These are phyloP conservation scores for Dromaius novaehollandiae DNA, from an alignment of 2,113 vertebrate genomes.

Conservation along the genomic window DNA sequence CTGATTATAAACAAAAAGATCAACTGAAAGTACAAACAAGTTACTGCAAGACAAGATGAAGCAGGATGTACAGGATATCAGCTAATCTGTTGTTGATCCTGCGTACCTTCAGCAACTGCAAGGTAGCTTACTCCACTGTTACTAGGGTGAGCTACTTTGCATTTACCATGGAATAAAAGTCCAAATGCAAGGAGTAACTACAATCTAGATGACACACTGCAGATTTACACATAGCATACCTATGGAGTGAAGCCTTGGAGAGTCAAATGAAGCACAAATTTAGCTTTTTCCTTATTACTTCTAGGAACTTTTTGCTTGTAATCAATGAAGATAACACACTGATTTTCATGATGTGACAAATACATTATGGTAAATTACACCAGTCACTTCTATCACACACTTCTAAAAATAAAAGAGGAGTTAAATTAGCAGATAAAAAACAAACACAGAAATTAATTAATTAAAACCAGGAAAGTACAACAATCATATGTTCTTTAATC, in stretches of 20 bases:
- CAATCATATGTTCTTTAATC: neutral
- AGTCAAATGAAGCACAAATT: neutral
- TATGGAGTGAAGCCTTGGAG: neutral
- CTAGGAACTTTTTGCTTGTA: neutral
- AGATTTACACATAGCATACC: neutral
- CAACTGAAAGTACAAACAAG: neutral
- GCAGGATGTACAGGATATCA: neutral
- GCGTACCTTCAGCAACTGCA: neutral
- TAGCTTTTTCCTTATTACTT: neutral
- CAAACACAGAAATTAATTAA: neutral
- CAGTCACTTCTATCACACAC: neutral
- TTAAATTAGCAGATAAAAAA: neutral
- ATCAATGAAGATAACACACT: neutral
- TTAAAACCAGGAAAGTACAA: neutral
- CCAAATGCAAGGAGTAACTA: neutral
- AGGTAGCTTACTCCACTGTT: neutral
- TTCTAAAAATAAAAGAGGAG: neutral
- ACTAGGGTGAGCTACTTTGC: neutral
- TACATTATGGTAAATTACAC: neutral
- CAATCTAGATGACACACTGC: neutral
- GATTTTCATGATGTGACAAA: neutral
- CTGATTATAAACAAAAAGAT: constrained; percentile 29
- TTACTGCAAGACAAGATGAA: neutral
- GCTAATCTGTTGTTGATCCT: neutral
- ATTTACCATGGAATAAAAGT: neutral